These are phyloP conservation scores for Dryomyza anilis DNA, from an alignment of 2,888 invertebrate genomes.

Conservation along the genomic window DNA sequence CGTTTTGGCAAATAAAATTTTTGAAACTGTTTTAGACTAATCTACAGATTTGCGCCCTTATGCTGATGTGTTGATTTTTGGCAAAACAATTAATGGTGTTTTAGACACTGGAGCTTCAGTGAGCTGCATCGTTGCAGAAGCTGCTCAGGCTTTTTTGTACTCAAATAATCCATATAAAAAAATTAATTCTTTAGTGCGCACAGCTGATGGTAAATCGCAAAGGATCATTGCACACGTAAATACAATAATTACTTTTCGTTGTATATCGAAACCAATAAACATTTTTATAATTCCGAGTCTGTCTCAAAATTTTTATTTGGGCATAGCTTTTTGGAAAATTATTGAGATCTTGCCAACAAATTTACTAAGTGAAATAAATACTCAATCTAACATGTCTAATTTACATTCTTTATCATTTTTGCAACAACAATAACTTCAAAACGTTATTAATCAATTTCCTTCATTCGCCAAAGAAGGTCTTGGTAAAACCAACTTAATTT, in stretches of 20 bases:
- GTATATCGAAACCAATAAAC: background rate
- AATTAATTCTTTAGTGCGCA: background rate
- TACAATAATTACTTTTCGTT: background rate
- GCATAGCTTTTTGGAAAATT: slow-evolving; percentile 1
- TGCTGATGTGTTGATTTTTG: slow-evolving; percentile 16
- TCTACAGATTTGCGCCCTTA: slow-evolving; percentile 7
- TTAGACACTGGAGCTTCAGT: slow-evolving; percentile 20
- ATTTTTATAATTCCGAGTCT: too few species aligned
- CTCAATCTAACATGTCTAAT: slow-evolving; percentile 9
- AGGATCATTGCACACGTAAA: background rate
- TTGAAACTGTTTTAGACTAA: background rate
- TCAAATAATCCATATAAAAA: background rate
- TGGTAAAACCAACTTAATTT: slow-evolving; percentile 21
- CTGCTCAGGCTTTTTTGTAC: background rate
- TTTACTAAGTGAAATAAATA: background rate
- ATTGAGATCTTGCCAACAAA: background rate
- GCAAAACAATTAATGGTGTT: slow-evolving; percentile 8
- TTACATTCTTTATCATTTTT: too few species aligned
- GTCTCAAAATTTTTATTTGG: slow-evolving; percentile 6
- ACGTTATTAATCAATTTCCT: too few species aligned
- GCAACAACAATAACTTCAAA: too few species aligned
- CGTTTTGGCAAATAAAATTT: slow-evolving; percentile 10
- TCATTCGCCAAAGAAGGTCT: too few species aligned
- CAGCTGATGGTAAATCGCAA: too few species aligned
- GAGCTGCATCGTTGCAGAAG: slow-evolving; percentile 12